These are phyloP conservation scores for Tinea pellionella DNA, from an alignment of 2,888 invertebrate species.

Conservation along the genomic window DNA sequence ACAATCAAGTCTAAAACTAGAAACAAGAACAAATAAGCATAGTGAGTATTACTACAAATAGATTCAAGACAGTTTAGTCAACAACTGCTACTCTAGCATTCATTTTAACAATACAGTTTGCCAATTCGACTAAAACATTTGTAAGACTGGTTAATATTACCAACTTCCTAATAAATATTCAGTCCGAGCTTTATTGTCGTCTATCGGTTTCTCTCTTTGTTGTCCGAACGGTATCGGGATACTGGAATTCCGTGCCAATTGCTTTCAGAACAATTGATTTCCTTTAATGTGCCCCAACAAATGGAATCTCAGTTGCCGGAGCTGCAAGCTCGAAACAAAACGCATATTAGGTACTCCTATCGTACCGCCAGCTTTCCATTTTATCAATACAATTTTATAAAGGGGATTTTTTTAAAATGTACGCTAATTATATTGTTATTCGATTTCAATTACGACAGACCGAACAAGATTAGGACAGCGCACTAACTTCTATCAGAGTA, in stretches of 20 bases:
- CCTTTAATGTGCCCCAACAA: slow-evolving; percentile 13
- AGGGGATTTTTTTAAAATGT: not conserved
- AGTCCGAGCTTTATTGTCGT: slow-evolving; percentile 2
- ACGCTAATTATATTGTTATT: too few relatives aligned
- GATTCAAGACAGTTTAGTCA: not conserved
- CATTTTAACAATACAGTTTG: not conserved
- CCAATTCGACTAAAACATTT: not conserved
- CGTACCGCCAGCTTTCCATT: not conserved
- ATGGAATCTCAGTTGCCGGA: slow-evolving; percentile 3
- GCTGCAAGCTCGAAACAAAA: not conserved
- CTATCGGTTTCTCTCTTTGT: slow-evolving; percentile 1
- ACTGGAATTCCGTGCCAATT: slow-evolving; percentile 11
- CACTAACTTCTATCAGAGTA: too few relatives aligned
- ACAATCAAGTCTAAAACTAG: too few relatives aligned
- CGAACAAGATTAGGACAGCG: too few relatives aligned
- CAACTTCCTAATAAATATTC: not conserved
- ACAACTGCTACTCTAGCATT: not conserved
- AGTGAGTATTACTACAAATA: not conserved
- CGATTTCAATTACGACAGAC: too few relatives aligned
- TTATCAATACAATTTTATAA: not conserved
- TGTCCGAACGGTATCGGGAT: not conserved
- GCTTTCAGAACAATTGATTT: slow-evolving; percentile 13
- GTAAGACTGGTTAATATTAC: not conserved
- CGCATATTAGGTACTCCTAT: too few relatives aligned
- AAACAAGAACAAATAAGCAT: too few relatives aligned